phyloP scores from a whole-genome alignment of 2,113 vertebrate species.

The Psophia crepitans region DNA sequence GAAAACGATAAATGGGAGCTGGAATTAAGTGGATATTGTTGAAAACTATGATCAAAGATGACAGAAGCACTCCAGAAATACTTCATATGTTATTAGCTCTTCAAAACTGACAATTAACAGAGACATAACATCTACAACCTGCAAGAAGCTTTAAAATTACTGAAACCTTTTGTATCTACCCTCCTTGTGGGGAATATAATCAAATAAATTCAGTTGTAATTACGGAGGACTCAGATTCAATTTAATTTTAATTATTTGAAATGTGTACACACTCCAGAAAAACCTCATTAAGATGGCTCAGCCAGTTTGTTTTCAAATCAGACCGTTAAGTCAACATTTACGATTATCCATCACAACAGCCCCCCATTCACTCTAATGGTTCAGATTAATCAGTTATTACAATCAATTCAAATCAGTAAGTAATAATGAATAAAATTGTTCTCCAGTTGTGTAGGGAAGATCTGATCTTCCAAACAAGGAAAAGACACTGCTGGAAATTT shows the following conservation, averaged over 20 bases:
- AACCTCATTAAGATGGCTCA: slow-evolving; percentile 65
- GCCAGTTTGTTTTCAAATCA: slow-evolving; percentile 57
- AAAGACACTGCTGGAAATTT: neutral
- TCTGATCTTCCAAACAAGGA: neutral
- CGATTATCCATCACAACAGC: slow-evolving; percentile 28
- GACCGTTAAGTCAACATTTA: slow-evolving; percentile 50
- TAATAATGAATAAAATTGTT: neutral
- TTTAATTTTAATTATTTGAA: slow-evolving; percentile 76
- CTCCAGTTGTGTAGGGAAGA: neutral
- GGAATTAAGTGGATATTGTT: neutral
- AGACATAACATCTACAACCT: neutral
- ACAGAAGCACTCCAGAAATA: neutral
- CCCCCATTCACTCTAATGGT: slow-evolving; percentile 34
- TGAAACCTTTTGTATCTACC: neutral
- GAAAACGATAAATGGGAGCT: neutral
- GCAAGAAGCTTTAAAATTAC: neutral
- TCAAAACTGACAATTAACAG: neutral
- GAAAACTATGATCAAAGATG: neutral
- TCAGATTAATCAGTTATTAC: slow-evolving; percentile 63
- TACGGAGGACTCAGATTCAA: slow-evolving; percentile 59
- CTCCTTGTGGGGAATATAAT: slow-evolving; percentile 41
- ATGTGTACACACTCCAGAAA: slow-evolving; percentile 66
- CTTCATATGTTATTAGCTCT: neutral
- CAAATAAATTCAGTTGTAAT: slow-evolving; percentile 63
- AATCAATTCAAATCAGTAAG: neutral